Base-by-base conservation (phyloP, 2,888 invertebrate species). In the Ptilodon capucinus region DNA sequence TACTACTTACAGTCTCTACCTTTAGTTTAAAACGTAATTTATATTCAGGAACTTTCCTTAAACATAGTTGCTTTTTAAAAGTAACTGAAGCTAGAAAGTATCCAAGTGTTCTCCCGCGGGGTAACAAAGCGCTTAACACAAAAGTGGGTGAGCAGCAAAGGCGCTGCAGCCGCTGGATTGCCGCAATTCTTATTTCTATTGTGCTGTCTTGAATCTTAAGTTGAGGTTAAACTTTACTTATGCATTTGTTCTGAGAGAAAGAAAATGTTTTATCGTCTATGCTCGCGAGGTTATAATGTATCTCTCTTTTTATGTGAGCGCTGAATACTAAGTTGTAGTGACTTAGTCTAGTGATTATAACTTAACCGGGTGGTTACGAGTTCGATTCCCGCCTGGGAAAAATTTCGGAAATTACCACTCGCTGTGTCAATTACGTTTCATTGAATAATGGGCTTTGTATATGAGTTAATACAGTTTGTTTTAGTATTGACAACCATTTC, bases 121-220 rank as follows among this genome's bases (percentile, higher is more conserved):
- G 44, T 50, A 67, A 70, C 71, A 74, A 74, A 71, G 73, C 61
- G 51, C 58, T 63, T 54, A 52, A 55, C 56, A 61, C 57, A 67
- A 64, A 64, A 68, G 67, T 65, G 57, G 58, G 56, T 60, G 59
- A 63, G 66, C 51, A 63, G 66, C 50, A 54, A 57, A 54, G 54
- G 36, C 53, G 48, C 42, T 47, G 32, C 9, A 63, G 36, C 46
- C 56, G 51, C 51, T 62, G 66, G 47, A 53, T 48, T 48, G 48
- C 53, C 40, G 51, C 59, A 63, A 56, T 54, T 51, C 49, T 55
- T 47, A 52, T 40, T 55, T 42, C 55, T 44, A 61, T 66, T 68
- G 69, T 61, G 48, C 32, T 21, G 48, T 51, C 49, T 51, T 62
- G 36, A 30, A 19, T 14, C n/a, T 39, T 14, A 32, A 32, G 32